Conservation (phyloP, 2,113 vertebrate genomes). For the Paradisaea rubra region DNA sequence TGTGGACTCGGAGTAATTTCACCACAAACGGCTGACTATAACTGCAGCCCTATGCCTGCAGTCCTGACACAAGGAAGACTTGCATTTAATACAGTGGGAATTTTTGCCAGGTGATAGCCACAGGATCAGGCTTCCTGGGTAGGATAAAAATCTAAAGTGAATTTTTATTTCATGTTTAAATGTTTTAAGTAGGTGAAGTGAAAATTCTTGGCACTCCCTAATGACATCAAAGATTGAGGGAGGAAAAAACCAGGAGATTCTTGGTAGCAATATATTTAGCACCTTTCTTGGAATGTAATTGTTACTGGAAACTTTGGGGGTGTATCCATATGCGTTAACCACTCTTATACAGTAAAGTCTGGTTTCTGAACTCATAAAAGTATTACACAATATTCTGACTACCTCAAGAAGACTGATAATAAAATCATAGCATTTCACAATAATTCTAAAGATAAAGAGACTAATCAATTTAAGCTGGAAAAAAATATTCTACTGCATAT, state of each 20-base stretch:
- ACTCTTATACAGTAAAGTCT: constrained; percentile 15
- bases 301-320: constrained; percentile 56
- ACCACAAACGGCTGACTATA: not conserved
- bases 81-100: not conserved
- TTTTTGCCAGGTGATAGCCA: constrained; percentile 29
- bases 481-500: not conserved
- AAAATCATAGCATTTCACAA: constrained; percentile 22
- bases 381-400: constrained; percentile 42
- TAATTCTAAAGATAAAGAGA: constrained; percentile 15
- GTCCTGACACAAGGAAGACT: not conserved
- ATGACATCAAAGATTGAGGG: constrained; percentile 38
- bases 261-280: constrained; percentile 58
- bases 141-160: constrained; percentile 29
- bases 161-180: constrained; percentile 48
- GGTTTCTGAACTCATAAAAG: constrained; percentile 40
- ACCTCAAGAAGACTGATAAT: constrained; percentile 17
- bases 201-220: constrained; percentile 36
- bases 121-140: constrained; percentile 5
- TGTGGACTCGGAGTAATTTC: not conserved
- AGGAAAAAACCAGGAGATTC: constrained; percentile 48
- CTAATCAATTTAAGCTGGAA: constrained; percentile 10
- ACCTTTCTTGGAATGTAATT: constrained; percentile 64
- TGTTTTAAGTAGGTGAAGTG: constrained; percentile 40
- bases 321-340: constrained; percentile 27
- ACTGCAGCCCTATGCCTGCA: not conserved